Base-by-base conservation (phyloP, 2,113 vertebrate genomes). In the Psophia crepitans region DNA sequence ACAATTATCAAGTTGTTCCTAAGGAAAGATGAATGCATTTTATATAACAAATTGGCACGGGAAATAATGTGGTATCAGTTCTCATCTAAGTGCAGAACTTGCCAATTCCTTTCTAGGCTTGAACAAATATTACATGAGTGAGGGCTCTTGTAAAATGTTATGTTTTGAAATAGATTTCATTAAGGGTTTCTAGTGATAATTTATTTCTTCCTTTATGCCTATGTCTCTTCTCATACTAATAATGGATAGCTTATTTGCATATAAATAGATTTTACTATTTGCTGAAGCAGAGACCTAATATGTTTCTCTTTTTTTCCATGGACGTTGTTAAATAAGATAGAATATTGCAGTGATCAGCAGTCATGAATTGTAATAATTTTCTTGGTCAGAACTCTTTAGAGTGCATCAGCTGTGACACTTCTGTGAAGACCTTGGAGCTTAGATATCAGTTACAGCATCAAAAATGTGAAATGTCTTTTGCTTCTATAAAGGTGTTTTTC, bases 241-340 rank as follows among this genome's bases (percentile, higher is more conserved):
- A 98, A 98, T 97, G 94, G 98, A 96, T 98, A 98, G 73, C 97
- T 97, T 98, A 99, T 99, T 99, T 99, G 98, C 99, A 99, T 99
- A 99, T 99, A 99, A 99, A 99, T 99, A 99, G 98, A 98, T 98
- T 98, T 98, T 96, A 96, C 92, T 98, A 93, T 99, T 99, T 99
- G 98, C 97, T 97, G 97, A 98, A 98, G 97, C 93, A 96, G 73
- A 97, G 61, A 95, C 86, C 84, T 97, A 97, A 97, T 97, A 90
- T 76, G 4, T 96, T 97, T 96, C 75, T 93, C 48, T 66, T 84
- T 68, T 88, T 76, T 86, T 68, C 27, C 18, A 61, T 78, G 65
- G 78, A 92, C 80, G 57, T 88, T 95, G 81, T 97, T 98, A 97
- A 97, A 94, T 98, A 97, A 89, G 75, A 78, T 32, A 41, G 69